Conservation (phyloP, 2,113 vertebrate genomes). For the Carassius carassius region DNA sequence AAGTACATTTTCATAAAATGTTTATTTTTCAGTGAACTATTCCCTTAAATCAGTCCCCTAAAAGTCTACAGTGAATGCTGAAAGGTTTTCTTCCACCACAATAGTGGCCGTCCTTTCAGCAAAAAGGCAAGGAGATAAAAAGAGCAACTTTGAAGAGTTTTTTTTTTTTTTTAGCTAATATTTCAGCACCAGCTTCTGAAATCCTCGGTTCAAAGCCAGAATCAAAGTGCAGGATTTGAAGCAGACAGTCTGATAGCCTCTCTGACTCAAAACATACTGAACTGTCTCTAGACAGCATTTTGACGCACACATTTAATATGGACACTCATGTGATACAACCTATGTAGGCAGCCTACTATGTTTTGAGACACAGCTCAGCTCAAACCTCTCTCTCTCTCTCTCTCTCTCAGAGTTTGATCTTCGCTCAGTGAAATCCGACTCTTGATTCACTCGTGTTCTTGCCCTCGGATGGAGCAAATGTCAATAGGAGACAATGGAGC, state of each 20-base stretch:
- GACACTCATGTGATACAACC: neutral
- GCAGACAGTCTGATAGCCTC: neutral
- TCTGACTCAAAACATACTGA: neutral
- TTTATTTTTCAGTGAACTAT: no score
- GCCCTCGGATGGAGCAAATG: constrained; percentile 5
- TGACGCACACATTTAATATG: neutral
- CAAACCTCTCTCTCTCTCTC: neutral
- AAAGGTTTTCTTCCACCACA: neutral
- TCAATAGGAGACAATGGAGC: constrained; percentile 19
- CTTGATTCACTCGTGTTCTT: constrained; percentile 28
- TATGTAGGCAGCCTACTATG: neutral
- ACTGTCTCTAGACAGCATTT: neutral
- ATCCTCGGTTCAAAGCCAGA: neutral
- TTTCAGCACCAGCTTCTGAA: neutral
- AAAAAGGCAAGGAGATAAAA: neutral
- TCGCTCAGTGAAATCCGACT: constrained; percentile 33
- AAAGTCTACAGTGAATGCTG: neutral
- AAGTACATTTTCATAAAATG: no score
- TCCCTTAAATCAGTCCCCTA: neutral
- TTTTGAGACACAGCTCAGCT: neutral
- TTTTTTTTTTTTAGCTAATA: neutral
- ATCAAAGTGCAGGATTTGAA: neutral
- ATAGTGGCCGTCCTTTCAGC: neutral
- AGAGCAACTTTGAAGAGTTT: neutral
- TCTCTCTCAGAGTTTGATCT: constrained; percentile 18